Conservation (phyloP, 2,888 invertebrate genomes). For the Asteroscopus sphinx region DNA sequence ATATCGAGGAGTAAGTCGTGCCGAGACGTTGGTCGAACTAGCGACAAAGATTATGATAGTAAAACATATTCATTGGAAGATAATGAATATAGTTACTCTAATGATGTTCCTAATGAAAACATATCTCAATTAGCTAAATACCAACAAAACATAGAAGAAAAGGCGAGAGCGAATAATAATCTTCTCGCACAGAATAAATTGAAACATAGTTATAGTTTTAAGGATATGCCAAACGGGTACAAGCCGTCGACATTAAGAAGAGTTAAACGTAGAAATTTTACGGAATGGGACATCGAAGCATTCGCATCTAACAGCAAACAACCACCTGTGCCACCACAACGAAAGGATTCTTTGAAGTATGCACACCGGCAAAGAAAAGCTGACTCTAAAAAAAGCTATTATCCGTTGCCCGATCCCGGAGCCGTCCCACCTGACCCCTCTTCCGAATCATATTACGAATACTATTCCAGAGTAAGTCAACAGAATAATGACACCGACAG, state of each 20-base stretch:
- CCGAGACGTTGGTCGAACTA: slow-evolving; percentile 81
- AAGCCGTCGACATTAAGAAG: slow-evolving; percentile 89
- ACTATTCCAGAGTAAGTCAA: slow-evolving; percentile 87
- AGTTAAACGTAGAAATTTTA: slow-evolving; percentile 88
- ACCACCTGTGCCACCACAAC: slow-evolving; percentile 82
- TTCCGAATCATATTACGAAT: slow-evolving; percentile 87
- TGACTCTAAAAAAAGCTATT: slow-evolving; percentile 82
- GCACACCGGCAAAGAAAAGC: slow-evolving; percentile 86
- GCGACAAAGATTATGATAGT: slow-evolving; percentile 72
- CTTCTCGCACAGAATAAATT: slow-evolving; percentile 87
- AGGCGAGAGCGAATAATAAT: slow-evolving; percentile 86
- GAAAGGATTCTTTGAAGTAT: slow-evolving; percentile 87
- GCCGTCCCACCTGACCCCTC: slow-evolving; percentile 85
- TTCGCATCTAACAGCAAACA: slow-evolving; percentile 78
- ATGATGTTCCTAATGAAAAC: slow-evolving; percentile 80
- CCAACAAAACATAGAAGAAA: slow-evolving; percentile 90
- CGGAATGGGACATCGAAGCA: slow-evolving; percentile 90
- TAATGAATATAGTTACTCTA: slow-evolving; percentile 73
- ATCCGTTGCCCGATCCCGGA: slow-evolving; percentile 84
- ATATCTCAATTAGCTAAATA: slow-evolving; percentile 91
- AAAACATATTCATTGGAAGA: slow-evolving; percentile 77
- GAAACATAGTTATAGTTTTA: slow-evolving; percentile 89
- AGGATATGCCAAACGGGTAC: slow-evolving; percentile 91
- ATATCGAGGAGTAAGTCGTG: slow-evolving; percentile 88
- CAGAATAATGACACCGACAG: slow-evolving; percentile 87